Evolutionary conservation across 2,797 vertebrate species (phyloP), one percentile per base, ranked within the genome.

Genomic region (Pitangus sulphuratus): DNA sequence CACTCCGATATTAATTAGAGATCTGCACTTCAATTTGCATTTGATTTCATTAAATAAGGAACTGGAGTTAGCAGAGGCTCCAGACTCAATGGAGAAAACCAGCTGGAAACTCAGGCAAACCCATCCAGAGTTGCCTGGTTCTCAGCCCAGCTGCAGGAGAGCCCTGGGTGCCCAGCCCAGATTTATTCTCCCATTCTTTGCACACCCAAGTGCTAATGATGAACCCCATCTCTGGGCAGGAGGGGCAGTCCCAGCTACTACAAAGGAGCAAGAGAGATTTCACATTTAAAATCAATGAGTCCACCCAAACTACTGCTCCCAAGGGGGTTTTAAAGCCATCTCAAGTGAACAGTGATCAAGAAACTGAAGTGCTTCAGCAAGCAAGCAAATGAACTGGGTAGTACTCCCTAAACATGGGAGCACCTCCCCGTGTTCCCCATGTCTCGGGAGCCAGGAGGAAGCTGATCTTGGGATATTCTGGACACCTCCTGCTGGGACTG

Each of bases 1-100:
- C 47, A 24, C 77, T 93, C 85, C 51, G 39, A 8, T 82, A 87
- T 93, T 90, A 95, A 94, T 95, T 88, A 83, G 89, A 89, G 48
- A 82, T 72, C 57, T 51, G 82, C 76, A 57, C 53, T 70, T 71
- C 75, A 87, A 53, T 89, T 93, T 91, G 76, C 69, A 78, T 87
- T 80, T 83, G 75, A 57, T 71, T 81, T 94, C 58, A 30, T 42
- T 81, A 40, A 84, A 89, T 1, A 3, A 83, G 50, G 58, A 96
- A 62, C 19, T 22, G 25, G 79, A 90, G 89, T 84, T 16, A 93
- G 58, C 30, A 69, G 62, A 76, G 54, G 69, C 72, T 91, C 39
- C 58, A 69, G 25, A 61, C 16, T 58, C 83, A 11, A 3, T 5
- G 51, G 40, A 74, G 54, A 50, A 53, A 74, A 89, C 44, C 22